phyloP scores from a whole-genome alignment of 2,113 vertebrate genomes.

The Psophia crepitans region DNA sequence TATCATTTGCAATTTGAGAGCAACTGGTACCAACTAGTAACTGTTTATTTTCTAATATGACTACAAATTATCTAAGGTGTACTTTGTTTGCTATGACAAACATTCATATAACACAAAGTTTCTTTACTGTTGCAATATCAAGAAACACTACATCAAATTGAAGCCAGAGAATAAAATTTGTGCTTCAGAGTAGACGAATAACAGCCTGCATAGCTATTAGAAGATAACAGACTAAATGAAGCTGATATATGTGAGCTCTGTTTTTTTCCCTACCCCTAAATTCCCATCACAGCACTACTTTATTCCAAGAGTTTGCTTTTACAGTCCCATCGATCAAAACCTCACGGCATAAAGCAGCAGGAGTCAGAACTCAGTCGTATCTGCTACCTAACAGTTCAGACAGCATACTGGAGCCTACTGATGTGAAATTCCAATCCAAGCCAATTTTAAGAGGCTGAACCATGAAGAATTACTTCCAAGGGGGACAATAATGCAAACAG shows the following conservation, averaged over 20 bases:
- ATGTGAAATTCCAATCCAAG: background rate
- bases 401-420: background rate
- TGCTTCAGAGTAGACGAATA: background rate
- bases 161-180: background rate
- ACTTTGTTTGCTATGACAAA: background rate
- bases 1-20: background rate
- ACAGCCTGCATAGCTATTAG: background rate
- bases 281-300: background rate
- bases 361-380: background rate
- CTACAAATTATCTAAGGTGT: background rate
- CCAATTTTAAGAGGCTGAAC: background rate
- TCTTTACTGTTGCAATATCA: background rate
- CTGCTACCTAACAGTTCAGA: background rate
- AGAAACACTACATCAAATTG: background rate
- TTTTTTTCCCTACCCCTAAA: background rate
- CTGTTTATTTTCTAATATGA: background rate
- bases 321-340: background rate
- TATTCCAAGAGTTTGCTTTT: background rate
- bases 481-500: background rate
- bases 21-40: background rate
- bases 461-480: background rate
- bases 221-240: background rate
- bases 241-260: background rate
- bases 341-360: background rate
- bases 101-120: background rate